Evolutionary conservation across 2,113 vertebrate species (phyloP).

Genomic region (Poeciliopsis prolifica): DNA sequence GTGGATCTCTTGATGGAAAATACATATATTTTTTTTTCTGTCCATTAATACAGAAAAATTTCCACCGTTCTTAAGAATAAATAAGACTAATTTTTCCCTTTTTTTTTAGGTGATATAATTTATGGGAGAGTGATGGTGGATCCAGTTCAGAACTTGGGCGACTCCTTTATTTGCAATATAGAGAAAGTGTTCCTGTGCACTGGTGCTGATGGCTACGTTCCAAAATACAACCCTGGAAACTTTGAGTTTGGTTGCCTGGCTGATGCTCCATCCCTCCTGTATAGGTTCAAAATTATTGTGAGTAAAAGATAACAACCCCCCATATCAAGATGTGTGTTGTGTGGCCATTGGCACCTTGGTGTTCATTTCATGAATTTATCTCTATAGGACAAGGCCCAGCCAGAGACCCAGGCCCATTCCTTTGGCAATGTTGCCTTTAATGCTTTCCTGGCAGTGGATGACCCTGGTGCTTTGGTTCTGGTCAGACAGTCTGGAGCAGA

Average conservation of each 20-base stretch:
- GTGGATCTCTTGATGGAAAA: too few relatives aligned
- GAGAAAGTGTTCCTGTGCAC: constrained; percentile 97
- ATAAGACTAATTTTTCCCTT: not conserved
- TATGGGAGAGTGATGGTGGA: constrained; percentile 96
- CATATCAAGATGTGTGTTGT: not conserved
- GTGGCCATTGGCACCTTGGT: not conserved
- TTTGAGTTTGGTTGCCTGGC: constrained; percentile 94
- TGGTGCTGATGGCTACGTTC: constrained; percentile 94
- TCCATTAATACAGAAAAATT: too few relatives aligned
- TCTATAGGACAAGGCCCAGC: constrained; percentile 91
- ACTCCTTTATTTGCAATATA: constrained; percentile 93
- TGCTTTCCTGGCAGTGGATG: constrained; percentile 88
- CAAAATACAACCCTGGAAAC: constrained; percentile 90
- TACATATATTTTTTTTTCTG: too few relatives aligned
- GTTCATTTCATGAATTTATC: not conserved
- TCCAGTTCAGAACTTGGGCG: constrained; percentile 94
- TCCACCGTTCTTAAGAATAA: too few relatives aligned
- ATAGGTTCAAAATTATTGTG: constrained; percentile 96
- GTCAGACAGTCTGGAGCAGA: constrained; percentile 95
- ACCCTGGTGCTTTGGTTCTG: constrained; percentile 85
- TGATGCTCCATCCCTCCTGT: constrained; percentile 89
- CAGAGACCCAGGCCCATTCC: constrained; percentile 87
- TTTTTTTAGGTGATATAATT: constrained; percentile 84
- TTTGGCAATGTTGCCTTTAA: constrained; percentile 90
- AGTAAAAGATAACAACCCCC: constrained; percentile 33